Percentiles rank a stretch among this genome's conserved stretches.
Evolutionary conservation across 1,140 invertebrate genomes (phyloP).

Genomic region (Probaryconus sp.): DNA sequence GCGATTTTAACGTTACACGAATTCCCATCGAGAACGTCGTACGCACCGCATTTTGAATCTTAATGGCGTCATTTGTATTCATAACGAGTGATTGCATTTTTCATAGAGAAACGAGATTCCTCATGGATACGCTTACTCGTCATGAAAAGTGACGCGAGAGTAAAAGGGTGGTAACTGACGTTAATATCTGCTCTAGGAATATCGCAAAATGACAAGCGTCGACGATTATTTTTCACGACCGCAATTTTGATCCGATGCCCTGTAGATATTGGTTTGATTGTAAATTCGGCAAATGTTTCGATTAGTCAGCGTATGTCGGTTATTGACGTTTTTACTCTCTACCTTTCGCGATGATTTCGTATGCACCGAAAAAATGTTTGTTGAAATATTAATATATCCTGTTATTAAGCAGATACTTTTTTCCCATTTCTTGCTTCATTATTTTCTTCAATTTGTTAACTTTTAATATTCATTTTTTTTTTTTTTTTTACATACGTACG

Average conservation of each 20-base stretch:
- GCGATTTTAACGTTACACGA: neutral
- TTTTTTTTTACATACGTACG: too few relatives aligned
- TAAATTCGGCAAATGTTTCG: slow-evolving; percentile 17
- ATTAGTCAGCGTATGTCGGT: slow-evolving; percentile 14
- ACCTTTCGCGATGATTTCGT: too few relatives aligned
- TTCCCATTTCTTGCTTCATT: too few relatives aligned
- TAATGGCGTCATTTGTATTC: slow-evolving; percentile 58
- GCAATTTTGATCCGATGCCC: neutral
- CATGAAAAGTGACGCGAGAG: slow-evolving; percentile 30
- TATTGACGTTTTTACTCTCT: too few relatives aligned
- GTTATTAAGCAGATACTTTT: too few relatives aligned
- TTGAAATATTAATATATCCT: too few relatives aligned
- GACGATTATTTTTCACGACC: slow-evolving; percentile 15
- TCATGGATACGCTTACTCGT: slow-evolving; percentile 37
- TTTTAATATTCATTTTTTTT: too few relatives aligned
- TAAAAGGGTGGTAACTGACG: slow-evolving; percentile 26
- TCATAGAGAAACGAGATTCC: slow-evolving; percentile 42
- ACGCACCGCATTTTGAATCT: slow-evolving; percentile 48
- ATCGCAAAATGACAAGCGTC: slow-evolving; percentile 8
- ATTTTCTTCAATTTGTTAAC: too few relatives aligned
- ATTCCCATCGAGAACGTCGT: slow-evolving; percentile 14
- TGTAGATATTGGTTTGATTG: slow-evolving; percentile 18
- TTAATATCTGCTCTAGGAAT: slow-evolving; percentile 20
- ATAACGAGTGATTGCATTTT: slow-evolving; percentile 57
- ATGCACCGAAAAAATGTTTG: too few relatives aligned